These are phyloP conservation scores for Anarsia innoxiella DNA, from an alignment of 2,888 invertebrate species.

Conservation along the genomic window DNA sequence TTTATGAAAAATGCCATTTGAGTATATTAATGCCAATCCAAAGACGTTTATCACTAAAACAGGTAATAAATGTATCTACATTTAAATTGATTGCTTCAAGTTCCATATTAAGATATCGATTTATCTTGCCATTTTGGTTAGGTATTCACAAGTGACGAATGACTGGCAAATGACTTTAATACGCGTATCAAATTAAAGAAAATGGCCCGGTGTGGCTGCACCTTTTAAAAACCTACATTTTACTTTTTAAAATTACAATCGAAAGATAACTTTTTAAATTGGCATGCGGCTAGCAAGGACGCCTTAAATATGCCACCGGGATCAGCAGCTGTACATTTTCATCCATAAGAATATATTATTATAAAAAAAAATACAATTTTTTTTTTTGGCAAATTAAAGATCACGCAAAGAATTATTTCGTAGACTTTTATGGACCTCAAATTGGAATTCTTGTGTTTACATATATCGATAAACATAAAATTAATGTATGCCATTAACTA, in stretches of 20 bases:
- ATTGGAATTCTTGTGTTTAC: background rate
- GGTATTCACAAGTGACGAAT: constrained; percentile 24
- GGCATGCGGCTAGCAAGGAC: constrained; percentile 13
- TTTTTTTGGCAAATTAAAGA: constrained; percentile 5
- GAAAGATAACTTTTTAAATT: constrained; percentile 16
- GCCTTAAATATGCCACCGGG: constrained; percentile 9
- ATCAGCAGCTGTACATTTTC: constrained; percentile 13
- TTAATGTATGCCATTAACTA: background rate
- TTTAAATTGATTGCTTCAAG: too few species aligned
- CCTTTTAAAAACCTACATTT: constrained; percentile 25
- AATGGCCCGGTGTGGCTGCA: constrained; percentile 30
- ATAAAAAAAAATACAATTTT: constrained; percentile 4
- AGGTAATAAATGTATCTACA: too few species aligned
- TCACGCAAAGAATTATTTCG: background rate
- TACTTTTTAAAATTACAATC: constrained; percentile 12
- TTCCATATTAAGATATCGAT: too few species aligned
- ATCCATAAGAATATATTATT: constrained; percentile 11
- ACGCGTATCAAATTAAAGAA: constrained; percentile 26
- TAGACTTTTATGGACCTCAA: background rate
- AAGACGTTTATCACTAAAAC: too few species aligned
- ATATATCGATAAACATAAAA: background rate
- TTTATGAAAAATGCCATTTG: too few species aligned
- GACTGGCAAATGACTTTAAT: constrained; percentile 30
- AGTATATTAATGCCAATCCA: too few species aligned
- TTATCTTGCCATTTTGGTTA: too few species aligned